A percentile compares a stretch with the other conserved stretches of the same genome.
Evolutionary conservation across 2,888 invertebrate genomes (phyloP).

Genomic region (Tetramorium bicarinatum): DNA sequence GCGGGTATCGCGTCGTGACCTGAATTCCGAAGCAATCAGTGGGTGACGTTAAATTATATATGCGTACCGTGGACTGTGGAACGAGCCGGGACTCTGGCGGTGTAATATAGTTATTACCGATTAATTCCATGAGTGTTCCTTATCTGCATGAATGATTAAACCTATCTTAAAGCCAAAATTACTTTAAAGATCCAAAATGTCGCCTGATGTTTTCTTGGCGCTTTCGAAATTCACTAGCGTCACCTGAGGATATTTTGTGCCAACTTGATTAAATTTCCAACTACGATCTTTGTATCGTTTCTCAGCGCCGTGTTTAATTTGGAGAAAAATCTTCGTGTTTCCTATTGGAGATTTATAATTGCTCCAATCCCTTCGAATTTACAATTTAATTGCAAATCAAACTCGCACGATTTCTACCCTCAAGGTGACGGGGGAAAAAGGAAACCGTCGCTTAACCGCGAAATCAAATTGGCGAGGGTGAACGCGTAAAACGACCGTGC

Average conservation of each 20-base stretch:
- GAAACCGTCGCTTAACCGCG: neutral
- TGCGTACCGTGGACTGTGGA: constrained; percentile 68
- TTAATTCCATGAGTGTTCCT: constrained; percentile 65
- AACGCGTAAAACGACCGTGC: neutral
- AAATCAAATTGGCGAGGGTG: neutral
- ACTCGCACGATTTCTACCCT: neutral
- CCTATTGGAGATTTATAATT: neutral
- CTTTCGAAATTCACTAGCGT: neutral
- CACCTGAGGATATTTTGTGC: neutral
- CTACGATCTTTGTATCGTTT: neutral
- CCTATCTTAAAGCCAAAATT: constrained; percentile 35
- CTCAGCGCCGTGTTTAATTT: neutral
- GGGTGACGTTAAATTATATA: constrained; percentile 73
- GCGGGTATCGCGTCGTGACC: constrained; percentile 73
- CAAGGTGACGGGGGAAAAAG: neutral
- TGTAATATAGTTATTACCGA: constrained; percentile 72
- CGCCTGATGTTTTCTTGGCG: neutral
- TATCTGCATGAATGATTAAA: constrained; percentile 52
- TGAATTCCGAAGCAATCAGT: constrained; percentile 76
- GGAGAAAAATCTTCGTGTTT: neutral
- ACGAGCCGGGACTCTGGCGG: constrained; percentile 61
- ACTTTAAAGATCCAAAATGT: constrained; percentile 4
- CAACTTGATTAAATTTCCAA: neutral
- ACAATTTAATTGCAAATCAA: neutral
- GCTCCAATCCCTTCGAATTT: neutral